Evolutionary conservation across 2,888 invertebrate genomes (phyloP).

Genomic region (Liodrosophila aerea): DNA sequence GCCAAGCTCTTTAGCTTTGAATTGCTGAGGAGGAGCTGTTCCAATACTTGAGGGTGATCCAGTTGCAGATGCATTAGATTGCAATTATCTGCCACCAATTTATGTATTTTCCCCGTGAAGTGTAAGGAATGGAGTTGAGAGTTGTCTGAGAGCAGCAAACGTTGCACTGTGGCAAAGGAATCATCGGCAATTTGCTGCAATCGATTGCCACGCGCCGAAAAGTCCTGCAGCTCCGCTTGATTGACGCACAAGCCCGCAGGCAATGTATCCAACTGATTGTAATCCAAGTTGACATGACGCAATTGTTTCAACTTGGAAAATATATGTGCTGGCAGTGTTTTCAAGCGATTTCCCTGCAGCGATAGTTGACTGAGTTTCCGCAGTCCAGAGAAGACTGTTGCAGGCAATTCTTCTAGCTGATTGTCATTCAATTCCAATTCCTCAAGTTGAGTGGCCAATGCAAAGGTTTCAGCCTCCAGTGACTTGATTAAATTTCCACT

Average conservation of each 20-base stretch:
- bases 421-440: conserved; percentile 45
- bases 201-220: conserved; percentile 45
- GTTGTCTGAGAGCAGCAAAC: conserved; percentile 40
- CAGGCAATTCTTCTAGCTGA: conserved; percentile 28
- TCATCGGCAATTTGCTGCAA: conserved; percentile 28
- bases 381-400: conserved; percentile 20
- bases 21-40: conserved; percentile 42
- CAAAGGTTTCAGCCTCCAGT: conserved; percentile 50
- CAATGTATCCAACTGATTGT: conserved; percentile 36
- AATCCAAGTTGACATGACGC: conserved; percentile 38
- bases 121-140: conserved; percentile 23
- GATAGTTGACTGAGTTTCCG: conserved; percentile 24
- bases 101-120: conserved; percentile 24
- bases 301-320: conserved; percentile 29
- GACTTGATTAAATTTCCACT: conserved; percentile 56
- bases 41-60: conserved; percentile 28
- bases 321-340: conserved; percentile 9
- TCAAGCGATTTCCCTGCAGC: conserved; percentile 39
- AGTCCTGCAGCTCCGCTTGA: conserved; percentile 29
- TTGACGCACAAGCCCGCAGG: conserved; percentile 29
- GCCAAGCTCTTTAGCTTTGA: conserved; percentile 32
- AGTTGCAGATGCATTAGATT: conserved; percentile 26
- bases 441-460: conserved; percentile 35
- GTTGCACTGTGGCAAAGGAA: conserved; percentile 29
- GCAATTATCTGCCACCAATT: conserved; percentile 49